Base-by-base conservation (phyloP, 2,888 invertebrate genomes). In the Leptinotarsa haldemani region DNA sequence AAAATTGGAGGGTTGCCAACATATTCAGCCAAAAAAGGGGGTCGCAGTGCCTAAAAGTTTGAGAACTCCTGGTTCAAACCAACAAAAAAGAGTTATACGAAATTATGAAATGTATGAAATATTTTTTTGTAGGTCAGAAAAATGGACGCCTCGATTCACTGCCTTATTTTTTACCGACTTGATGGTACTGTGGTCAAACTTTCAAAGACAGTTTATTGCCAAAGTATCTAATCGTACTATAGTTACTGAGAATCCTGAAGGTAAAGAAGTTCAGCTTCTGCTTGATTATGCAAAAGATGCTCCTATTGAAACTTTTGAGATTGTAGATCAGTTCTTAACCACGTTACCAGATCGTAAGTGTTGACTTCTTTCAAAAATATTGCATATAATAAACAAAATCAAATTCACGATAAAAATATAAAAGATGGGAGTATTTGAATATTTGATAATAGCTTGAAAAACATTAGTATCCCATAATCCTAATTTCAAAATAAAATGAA, bases 161-260 rank as follows among this genome's bases (percentile, higher is more conserved):
- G 90, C 93, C 65, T 85, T 95, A 16, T 94, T 94, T 86, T 87
- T 95, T 73, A 90, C 93, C 2, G 94, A 95, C 83, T 90, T 92
- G 22, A 90, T 90, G 25, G 89, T 94, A 40, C 88, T 88, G 1
- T 91, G 91, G 89, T 92, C 92, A 13, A 86, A 85, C 13, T 90
- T 89, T 74, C 87, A 89, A 22, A 89, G 88, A 64, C 83, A 88
- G 22, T 88, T 90, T 71, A 89, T 90, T 20, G 89, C 90, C 1
- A 87, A 88, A 70, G 86, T 90, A 3, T 87, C 88, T 1, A 83
- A 85, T 15, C 89, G 90, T 66, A 92, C 91, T 4, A 88, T 95
- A 25, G 87, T 95, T 74, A 94, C 93, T 3, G 94, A 94, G 83
- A 92, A 95, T 87, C 95, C 95, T 0, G 87, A 91, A 74, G 90